phyloP scores from a whole-genome alignment of 1,140 invertebrate genomes.

The Platorchestia sp. region DNA sequence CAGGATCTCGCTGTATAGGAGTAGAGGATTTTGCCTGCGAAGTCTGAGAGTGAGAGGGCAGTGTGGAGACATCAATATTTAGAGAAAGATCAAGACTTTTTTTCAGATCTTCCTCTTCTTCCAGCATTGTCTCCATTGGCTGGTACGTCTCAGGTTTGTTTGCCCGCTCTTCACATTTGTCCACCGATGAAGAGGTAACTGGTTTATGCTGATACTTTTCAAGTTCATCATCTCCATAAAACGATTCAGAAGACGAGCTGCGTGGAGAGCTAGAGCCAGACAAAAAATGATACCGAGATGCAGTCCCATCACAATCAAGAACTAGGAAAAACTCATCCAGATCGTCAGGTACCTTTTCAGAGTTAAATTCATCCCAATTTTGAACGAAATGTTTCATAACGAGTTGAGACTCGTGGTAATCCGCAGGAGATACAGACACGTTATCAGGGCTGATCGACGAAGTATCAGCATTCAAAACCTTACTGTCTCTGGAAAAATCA shows the following conservation, averaged over 20 bases:
- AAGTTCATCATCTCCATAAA: slow-evolving; percentile 33
- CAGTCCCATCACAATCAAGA: slow-evolving; percentile 64
- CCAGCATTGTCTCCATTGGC: neutral
- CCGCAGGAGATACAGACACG: slow-evolving; percentile 62
- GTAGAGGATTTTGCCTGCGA: neutral
- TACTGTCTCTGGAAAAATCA: slow-evolving; percentile 31
- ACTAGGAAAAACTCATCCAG: slow-evolving; percentile 67
- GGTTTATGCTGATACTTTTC: neutral
- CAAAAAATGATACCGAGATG: neutral
- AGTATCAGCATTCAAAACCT: neutral
- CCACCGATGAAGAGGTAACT: neutral
- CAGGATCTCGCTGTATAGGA: neutral
- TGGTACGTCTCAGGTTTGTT: neutral
- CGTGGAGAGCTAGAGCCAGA: slow-evolving; percentile 31
- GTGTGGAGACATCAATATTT: neutral
- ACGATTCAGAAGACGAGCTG: slow-evolving; percentile 23
- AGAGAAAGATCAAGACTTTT: neutral
- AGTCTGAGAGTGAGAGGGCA: neutral
- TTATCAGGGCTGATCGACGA: slow-evolving; percentile 28
- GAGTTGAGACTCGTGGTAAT: slow-evolving; percentile 67
- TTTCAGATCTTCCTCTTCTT: slow-evolving; percentile 7
- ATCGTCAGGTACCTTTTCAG: slow-evolving; percentile 61
- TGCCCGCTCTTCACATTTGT: neutral
- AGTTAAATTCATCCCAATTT: slow-evolving; percentile 63
- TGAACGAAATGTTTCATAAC: slow-evolving; percentile 64